Base-by-base conservation (phyloP, 2,888 invertebrate genomes). In the Operophtera brumata region DNA sequence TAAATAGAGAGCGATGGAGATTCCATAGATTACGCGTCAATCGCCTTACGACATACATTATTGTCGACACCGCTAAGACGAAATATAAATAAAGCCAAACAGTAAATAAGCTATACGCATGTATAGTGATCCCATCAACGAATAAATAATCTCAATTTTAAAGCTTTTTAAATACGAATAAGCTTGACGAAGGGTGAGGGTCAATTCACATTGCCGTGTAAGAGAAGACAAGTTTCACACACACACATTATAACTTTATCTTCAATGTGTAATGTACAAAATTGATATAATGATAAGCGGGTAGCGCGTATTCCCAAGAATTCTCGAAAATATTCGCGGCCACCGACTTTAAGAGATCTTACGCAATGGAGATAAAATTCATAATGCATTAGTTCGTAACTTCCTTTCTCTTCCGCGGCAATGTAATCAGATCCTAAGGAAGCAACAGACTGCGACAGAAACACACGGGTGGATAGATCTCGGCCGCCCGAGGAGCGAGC, bases 141-240 rank as follows among this genome's bases (percentile, higher is more conserved):
- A 80, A 86, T 84, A 87, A 85, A 84, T 89, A 90, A 90, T 90
- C 89, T 90, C 89, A 87, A 86, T 78, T 80, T 89, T 85, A 89
- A 89, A 86, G 85, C 85, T 85, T 83, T 62, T 77, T 69, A 78
- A 84, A 85, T 83, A 85, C 79, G 73, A 57, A 78, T 77, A 82
- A 78, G 77, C 77, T 78, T 80, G 74, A 74, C 72, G 75, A 71
- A 67, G 47, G 47, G 42, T n/a, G n/a, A n/a, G n/a, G n/a, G n/a
- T n/a, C n/a, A n/a, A n/a, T n/a, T n/a, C n/a, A n/a, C n/a, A n/a
- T n/a, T n/a, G n/a, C n/a, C n/a, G n/a, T n/a, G n/a, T n/a, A n/a
- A n/a, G n/a, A n/a, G n/a, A n/a, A n/a, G n/a, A n/a, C n/a, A n/a
- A n/a, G n/a, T n/a, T n/a, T n/a, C n/a, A n/a, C n/a, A n/a, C n/a